These are phyloP conservation scores for Saccopteryx bilineata DNA, from an alignment of 2,113 vertebrate genomes.

Conservation along the genomic window DNA sequence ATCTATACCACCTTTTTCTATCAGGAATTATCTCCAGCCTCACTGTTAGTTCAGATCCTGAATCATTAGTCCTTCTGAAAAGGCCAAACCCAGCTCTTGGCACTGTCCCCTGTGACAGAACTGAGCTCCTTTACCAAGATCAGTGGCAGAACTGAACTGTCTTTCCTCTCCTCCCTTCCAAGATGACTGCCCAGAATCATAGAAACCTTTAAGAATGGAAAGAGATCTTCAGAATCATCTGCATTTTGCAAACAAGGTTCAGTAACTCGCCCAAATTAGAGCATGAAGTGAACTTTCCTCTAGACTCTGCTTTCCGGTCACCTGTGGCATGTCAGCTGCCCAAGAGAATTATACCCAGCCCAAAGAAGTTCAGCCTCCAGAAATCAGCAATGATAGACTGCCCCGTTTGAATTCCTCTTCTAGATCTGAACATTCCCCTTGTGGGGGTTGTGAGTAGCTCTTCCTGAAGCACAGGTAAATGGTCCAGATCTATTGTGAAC, in stretches of 20 bases:
- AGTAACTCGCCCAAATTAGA: background rate
- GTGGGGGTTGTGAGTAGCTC: background rate
- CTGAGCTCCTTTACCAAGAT: constrained; percentile 40
- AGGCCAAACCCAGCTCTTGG: background rate
- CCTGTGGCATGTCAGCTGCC: background rate
- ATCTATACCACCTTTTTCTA: constrained; percentile 65
- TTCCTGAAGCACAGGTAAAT: background rate
- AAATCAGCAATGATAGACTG: background rate
- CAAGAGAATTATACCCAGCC: background rate
- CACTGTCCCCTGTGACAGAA: background rate
- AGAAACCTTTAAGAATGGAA: constrained; percentile 59
- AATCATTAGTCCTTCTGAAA: constrained; percentile 49
- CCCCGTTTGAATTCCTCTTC: background rate
- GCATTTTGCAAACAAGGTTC: constrained; percentile 42
- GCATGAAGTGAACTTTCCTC: background rate
- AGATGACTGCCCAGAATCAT: constrained; percentile 60
- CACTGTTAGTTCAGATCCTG: constrained; percentile 48
- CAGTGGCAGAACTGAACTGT: constrained; percentile 27
- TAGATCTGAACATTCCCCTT: background rate
- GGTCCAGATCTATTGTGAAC: background rate
- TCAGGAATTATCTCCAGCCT: constrained; percentile 58
- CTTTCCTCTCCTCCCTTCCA: constrained; percentile 61
- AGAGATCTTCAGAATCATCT: constrained; percentile 26
- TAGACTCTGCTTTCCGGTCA: constrained; percentile 9
- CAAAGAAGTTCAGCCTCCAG: constrained; percentile 17